A percentile compares a stretch with the other conserved stretches of the same genome.
Evolutionary conservation across 2,113 vertebrate species (phyloP).

Genomic region (Garra rufa): DNA sequence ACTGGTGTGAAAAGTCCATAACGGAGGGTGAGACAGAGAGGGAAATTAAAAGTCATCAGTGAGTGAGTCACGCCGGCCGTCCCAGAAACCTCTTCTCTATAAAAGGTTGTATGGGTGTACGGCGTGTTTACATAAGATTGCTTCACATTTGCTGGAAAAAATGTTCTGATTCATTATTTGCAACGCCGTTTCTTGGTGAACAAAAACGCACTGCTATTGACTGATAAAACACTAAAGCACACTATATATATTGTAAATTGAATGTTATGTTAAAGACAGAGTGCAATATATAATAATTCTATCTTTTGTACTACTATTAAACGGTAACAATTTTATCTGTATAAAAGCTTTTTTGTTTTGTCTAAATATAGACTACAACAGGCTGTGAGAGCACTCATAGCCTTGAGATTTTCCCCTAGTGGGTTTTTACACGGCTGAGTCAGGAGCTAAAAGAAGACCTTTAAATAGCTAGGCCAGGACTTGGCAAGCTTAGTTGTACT

Average conservation of each 20-base stretch:
- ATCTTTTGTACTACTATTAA: not conserved
- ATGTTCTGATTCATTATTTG: not conserved
- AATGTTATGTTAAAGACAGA: too few relatives aligned
- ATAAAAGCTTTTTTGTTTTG: not conserved
- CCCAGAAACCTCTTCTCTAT: constrained; percentile 30
- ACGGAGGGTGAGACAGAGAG: constrained; percentile 54
- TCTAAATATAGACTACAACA: constrained; percentile 2
- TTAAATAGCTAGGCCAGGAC: constrained; percentile 6
- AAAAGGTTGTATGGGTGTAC: constrained; percentile 44
- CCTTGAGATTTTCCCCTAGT: not conserved
- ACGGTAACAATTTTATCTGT: not conserved
- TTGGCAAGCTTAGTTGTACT: constrained; percentile 40
- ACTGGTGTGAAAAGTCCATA: constrained; percentile 48
- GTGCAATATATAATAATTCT: not conserved
- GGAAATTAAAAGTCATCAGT: constrained; percentile 65
- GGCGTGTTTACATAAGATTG: not conserved
- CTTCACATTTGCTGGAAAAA: constrained; percentile 4
- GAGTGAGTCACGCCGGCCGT: constrained; percentile 52
- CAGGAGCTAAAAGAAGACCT: constrained; percentile 30
- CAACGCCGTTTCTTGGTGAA: not conserved
- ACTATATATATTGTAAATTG: not conserved
- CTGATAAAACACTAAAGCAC: not conserved
- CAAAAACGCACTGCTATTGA: not conserved
- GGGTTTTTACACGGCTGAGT: constrained; percentile 4
- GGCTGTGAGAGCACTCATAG: not conserved